Base-by-base conservation (phyloP, 2,113 vertebrate species). In the Axis porcinus region DNA sequence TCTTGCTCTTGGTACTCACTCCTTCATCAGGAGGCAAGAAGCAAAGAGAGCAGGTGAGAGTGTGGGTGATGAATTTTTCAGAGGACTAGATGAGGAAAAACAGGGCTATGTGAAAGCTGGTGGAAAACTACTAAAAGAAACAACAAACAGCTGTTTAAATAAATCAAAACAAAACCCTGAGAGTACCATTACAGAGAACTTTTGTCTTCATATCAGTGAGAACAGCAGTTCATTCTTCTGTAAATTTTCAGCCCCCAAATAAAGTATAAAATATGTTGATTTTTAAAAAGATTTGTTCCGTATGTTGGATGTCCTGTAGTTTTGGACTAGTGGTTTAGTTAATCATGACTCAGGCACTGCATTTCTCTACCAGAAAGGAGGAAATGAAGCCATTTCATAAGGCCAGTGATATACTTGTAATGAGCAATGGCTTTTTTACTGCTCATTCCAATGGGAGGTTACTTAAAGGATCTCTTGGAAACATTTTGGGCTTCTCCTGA, bases 21-120 rank as follows among this genome's bases (percentile, higher is more conserved):
- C 50, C 36, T 82, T 94, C n/a, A 28, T 78, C 14, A 47, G 6
- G 33, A 86, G 14, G 19, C 14, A 91, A 30, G 62, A 97, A 96
- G 82, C 62, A 93, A 83, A 90, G 8, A 30, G 33, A 85, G 30
- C 64, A 95, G 93, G 58, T 57, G 36, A 97, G 21, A 86, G 30
- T 60, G n/a, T 90, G 60, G 25, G 45, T n/a, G 12, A 95, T 17
- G 28, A 79, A 50, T 57, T 96, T 96, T 67, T 81, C 52, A 47
- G 7, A 83, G 33, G 47, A 89, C 7, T 30, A 84, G 28, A 74
- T 62, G 55, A 95, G 95, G 74, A 81, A 81, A 83, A 91, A 30
- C 89, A 96, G 2, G 90, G 36, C 36, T 95, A 13, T 81, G 43
- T 67, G 33, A 91, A 95, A 86, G 64, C 78, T 84, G 10, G n/a